phyloP scores from a whole-genome alignment of 2,888 invertebrate species.

The Lobophora halterata region DNA sequence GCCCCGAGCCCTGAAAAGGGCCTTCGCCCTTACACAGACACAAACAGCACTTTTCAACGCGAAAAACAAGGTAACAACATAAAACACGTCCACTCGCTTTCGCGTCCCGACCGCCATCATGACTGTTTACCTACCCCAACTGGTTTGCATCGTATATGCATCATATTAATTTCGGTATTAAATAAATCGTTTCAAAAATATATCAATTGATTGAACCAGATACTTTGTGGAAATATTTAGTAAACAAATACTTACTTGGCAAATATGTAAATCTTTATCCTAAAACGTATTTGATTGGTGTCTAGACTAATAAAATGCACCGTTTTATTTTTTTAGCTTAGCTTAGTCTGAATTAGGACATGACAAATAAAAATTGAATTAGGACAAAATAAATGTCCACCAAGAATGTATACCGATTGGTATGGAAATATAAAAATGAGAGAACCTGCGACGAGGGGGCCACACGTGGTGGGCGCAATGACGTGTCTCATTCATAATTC shows the following conservation, averaged over 20 bases:
- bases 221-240: too few species aligned
- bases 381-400: too few species aligned
- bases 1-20: too few species aligned
- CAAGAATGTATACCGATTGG: slow-evolving; percentile 1
- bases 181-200: slow-evolving; percentile 51
- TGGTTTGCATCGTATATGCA: slow-evolving; percentile 58
- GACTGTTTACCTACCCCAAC: slow-evolving; percentile 50
- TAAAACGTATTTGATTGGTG: slow-evolving; percentile 31
- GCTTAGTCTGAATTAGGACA: slow-evolving; percentile 10
- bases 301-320: slow-evolving; percentile 30
- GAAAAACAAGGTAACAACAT: too few species aligned
- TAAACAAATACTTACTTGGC: too few species aligned
- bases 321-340: slow-evolving; percentile 22
- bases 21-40: too few species aligned
- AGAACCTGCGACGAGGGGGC: slow-evolving; percentile 19
- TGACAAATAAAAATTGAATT: slow-evolving; percentile 6
- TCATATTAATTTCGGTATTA: slow-evolving; percentile 59
- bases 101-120: too few species aligned
- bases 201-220: too few species aligned
- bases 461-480: slow-evolving; percentile 36
- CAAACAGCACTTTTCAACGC: too few species aligned
- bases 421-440: slow-evolving; percentile 7
- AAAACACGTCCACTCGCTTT: too few species aligned
- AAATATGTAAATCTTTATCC: slow-evolving; percentile 56
- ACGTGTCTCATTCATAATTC: slow-evolving; percentile 68